Evolutionary conservation across 2,797 vertebrate species (phyloP), one percentile per base, ranked within the genome.

Genomic region (Xyrichtys novacula): DNA sequence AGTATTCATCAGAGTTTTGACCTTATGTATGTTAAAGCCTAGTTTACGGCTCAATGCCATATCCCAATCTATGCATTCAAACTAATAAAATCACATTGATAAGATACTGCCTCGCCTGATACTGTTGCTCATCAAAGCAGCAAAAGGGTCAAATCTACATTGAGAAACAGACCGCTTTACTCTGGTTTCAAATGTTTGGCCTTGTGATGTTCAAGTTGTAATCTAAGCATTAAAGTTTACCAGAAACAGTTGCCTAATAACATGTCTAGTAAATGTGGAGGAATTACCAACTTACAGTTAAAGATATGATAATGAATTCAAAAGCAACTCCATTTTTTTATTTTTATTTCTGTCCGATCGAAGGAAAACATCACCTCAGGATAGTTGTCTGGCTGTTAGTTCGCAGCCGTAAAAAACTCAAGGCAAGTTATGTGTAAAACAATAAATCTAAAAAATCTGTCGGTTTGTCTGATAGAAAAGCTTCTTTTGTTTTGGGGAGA

Each of bases 181-280:
- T 32, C 39, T 5, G 43, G 44, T 56, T 31, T 22, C 8, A 49
- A 34, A 14, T 36, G 17, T 34, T 36, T 32, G 31, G 6, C 8
- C 25, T 31, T 26, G 2, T n/a, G n/a, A 31, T 6, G 6, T n/a
- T 20, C 43, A 44, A 32, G 34, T 23, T 39, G 46, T 39, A 49
- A 39, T 42, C 19, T 22, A 17, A 47, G 22, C 22, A 19, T 36
- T 26, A 3, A 12, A 1, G 0, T 15, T 54, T 60, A 48, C 39
- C n/a, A 22, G 32, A 31, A 60, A 59, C 29, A 15, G 26, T 25
- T 58, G 31, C 31, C 17, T 54, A 7, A 56, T 72, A 25, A 46
- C 9, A 34, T 17, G 19, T 36, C 26, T 34, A 46, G 22, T 26
- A 32, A n/a, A 52, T 36, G 20, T n/a, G 9, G 19, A 47, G 16